phyloP scores from a whole-genome alignment of 2,888 invertebrate species.

The Leptopilina drosophilae region DNA sequence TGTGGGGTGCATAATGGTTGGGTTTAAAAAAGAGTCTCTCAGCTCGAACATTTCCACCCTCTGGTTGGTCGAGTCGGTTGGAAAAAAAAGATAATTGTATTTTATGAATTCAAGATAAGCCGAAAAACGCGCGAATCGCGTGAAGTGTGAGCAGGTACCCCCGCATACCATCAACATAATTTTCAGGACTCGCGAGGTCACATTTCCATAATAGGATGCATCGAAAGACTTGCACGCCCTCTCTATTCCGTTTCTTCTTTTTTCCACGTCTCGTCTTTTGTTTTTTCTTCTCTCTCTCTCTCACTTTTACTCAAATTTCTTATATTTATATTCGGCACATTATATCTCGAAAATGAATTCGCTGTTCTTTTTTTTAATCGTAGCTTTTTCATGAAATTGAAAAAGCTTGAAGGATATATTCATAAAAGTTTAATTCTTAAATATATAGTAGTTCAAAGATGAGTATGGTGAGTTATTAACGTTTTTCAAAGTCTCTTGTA shows the following conservation, averaged over 20 bases:
- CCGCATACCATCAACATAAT: conserved; percentile 74
- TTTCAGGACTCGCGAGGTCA: conserved; percentile 69
- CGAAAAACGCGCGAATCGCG: conserved; percentile 59
- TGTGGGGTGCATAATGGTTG: conserved; percentile 31
- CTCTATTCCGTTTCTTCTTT: conserved; percentile 47
- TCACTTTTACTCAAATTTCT: neutral
- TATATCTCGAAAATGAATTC: neutral
- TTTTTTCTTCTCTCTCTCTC: conserved; percentile 32
- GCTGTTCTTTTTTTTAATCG: neutral
- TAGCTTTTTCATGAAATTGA: conserved; percentile 16
- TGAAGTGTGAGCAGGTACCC: conserved; percentile 48
- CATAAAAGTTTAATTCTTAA: conserved; percentile 12
- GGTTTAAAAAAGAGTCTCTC: conserved; percentile 27
- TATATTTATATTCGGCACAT: conserved; percentile 38
- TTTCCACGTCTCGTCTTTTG: conserved; percentile 43
- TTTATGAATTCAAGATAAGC: conserved; percentile 70
- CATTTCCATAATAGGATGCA: conserved; percentile 73
- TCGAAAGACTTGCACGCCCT: conserved; percentile 60
- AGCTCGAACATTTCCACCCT: conserved; percentile 27
- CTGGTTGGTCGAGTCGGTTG: conserved; percentile 23
- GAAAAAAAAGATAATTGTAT: conserved; percentile 66
- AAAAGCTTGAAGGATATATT: conserved; percentile 11
- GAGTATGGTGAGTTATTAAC: neutral
- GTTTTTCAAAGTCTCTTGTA: conserved; percentile 5
- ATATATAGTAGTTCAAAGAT: neutral